Evolutionary conservation across 1,140 invertebrate species (phyloP).

Genomic region (Panonychus citri): DNA sequence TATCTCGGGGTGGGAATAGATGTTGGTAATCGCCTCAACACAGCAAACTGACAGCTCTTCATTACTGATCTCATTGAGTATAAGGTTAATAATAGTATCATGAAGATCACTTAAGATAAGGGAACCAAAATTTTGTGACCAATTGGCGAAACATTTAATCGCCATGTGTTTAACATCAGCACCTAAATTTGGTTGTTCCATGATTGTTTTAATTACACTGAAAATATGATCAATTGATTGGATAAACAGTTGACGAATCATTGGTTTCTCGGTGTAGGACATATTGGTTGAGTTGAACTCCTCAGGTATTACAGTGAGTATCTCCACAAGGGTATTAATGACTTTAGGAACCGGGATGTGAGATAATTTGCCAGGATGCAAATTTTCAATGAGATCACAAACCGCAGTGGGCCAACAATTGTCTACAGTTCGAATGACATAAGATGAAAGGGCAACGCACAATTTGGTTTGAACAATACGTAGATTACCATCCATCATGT

Average conservation of each 20-base stretch:
- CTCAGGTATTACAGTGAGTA: constrained; percentile 49
- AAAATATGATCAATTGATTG: constrained; percentile 20
- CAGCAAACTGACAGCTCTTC: constrained; percentile 31
- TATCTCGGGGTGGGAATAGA: constrained; percentile 31
- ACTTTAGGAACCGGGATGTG: constrained; percentile 23
- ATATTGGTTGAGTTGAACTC: constrained; percentile 36
- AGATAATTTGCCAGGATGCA: constrained; percentile 29
- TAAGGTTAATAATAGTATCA: constrained; percentile 20
- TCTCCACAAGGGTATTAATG: constrained; percentile 39
- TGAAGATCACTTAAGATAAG: constrained; percentile 9
- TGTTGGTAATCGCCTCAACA: constrained; percentile 32
- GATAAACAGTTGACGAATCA: constrained; percentile 25
- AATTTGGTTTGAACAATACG: constrained; percentile 59
- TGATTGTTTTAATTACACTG: constrained; percentile 9
- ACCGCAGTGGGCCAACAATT: constrained; percentile 38
- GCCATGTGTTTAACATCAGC: constrained; percentile 22
- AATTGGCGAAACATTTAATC: constrained; percentile 34
- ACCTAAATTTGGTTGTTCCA: constrained; percentile 13
- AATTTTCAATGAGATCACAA: constrained; percentile 34
- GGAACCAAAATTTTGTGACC: constrained; percentile 31
- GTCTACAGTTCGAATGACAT: constrained; percentile 37
- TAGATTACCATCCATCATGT: constrained; percentile 34
- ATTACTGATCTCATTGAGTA: constrained; percentile 22
- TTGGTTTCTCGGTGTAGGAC: constrained; percentile 22
- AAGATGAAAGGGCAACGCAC: constrained; percentile 48